A percentile compares a stretch with the other conserved stretches of the same genome.
phyloP scores from a whole-genome alignment of 2,797 vertebrate genomes.

The Channallabes apus region DNA sequence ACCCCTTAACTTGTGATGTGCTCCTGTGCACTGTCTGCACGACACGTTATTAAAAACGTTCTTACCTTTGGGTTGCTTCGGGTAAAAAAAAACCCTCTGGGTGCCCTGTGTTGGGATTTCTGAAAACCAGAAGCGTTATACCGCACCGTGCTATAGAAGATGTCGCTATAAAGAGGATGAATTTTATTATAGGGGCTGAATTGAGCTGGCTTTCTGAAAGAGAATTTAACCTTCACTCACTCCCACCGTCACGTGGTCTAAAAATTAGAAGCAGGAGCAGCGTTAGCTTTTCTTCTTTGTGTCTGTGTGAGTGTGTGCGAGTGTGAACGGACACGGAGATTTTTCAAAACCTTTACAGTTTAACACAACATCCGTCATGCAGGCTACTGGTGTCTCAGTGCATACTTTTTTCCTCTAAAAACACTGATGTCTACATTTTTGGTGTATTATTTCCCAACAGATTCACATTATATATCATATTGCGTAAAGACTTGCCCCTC shows the following conservation, averaged over 20 bases:
- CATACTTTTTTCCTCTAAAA: not conserved
- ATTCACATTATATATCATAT: too few species aligned
- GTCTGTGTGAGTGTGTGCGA: constrained; percentile 12
- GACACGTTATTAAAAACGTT: constrained; percentile 45
- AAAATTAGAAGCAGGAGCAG: constrained; percentile 79
- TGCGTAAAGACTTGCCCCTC: too few species aligned
- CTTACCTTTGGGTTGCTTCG: constrained; percentile 65
- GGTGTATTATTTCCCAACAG: not conserved
- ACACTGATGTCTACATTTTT: not conserved
- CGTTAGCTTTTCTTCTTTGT: constrained; percentile 48
- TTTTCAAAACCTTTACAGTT: not conserved
- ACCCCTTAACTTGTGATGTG: constrained; percentile 37
- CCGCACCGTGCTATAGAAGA: constrained; percentile 60
- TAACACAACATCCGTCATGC: constrained; percentile 11
- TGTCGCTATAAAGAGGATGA: constrained; percentile 69
- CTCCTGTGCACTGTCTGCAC: not conserved
- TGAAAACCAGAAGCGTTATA: constrained; percentile 56
- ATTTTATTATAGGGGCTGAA: constrained; percentile 72
- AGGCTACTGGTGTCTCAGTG: not conserved
- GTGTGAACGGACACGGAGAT: not conserved
- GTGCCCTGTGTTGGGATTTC: constrained; percentile 49
- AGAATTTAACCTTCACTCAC: constrained; percentile 82
- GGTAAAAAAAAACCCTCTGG: constrained; percentile 37
- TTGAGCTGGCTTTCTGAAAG: constrained; percentile 74
- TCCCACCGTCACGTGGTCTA: constrained; percentile 83